Evolutionary conservation across 2,888 invertebrate genomes (phyloP).

Genomic region (Phytoseiulus persimilis): DNA sequence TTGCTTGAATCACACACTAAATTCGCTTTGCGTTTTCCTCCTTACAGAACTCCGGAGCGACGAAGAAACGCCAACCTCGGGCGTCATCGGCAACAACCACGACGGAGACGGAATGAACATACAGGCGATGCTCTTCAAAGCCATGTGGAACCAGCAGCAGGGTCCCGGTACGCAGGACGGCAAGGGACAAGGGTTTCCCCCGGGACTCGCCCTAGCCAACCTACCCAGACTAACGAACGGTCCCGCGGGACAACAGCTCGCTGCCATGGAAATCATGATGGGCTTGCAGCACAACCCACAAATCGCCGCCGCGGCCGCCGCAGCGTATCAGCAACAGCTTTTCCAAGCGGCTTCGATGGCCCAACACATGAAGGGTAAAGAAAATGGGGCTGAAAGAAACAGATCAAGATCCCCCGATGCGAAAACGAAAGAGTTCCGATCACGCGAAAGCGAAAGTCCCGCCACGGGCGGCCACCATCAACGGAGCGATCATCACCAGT

Average conservation of each 20-base stretch:
- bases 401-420: conserved; percentile 7
- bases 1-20: not conserved
- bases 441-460: conserved; percentile 24
- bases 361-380: conserved; percentile 13
- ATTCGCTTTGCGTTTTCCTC: not conserved
- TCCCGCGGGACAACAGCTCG: not conserved
- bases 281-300: conserved; percentile 36
- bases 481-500: conserved; percentile 28
- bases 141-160: conserved; percentile 18
- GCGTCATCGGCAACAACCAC: conserved; percentile 19
- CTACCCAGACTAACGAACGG: conserved; percentile 8
- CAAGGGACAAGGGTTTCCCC: conserved; percentile 9
- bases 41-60: conserved; percentile 31
- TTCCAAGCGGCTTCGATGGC: conserved; percentile 20
- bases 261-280: conserved; percentile 34
- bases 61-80: conserved; percentile 6
- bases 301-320: conserved; percentile 29
- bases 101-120: conserved; percentile 27
- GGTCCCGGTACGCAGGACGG: conserved; percentile 8
- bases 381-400: not conserved
- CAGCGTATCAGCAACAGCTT: conserved; percentile 25
- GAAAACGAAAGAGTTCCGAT: conserved; percentile 31
- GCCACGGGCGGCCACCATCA: conserved; percentile 27
- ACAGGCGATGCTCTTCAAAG: conserved; percentile 34
- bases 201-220: not conserved